Base-by-base conservation (phyloP, 2,113 vertebrate genomes). In the Heterotilapia buettikoferi region DNA sequence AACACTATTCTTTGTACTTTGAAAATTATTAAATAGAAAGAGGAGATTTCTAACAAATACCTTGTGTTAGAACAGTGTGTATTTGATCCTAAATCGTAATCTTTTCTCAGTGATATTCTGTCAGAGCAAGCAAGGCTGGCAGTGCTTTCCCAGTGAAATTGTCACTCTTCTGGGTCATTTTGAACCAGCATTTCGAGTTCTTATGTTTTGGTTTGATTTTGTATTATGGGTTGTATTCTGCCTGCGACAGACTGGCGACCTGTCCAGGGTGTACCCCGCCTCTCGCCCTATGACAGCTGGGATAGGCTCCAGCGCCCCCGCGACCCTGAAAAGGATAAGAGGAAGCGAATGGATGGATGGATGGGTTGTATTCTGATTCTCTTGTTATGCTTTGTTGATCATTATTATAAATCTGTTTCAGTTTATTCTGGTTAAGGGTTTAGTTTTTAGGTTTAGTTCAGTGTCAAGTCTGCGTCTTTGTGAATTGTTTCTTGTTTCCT, bases 11-110 rank as follows among this genome's bases (percentile, higher is more conserved):
- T 71, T 71, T 71, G 2, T 73, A 26, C 14, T 73, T 26, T 76
- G 1, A 24, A 68, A 73, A 26, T 11, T 47, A 6, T 45, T 47
- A 78, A 50, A 31, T 31, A 29, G 16, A 50, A 78, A 50, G 24
- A 29, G 3, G 40, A 73, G 24, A 76, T 19, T 19, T 50, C 40
- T 31, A 5, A 26, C 21, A 10, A 18, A 40, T 1, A 21, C 6
- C 11, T 45, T 50, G 6, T 31, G 43, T 50, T 0, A 29, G 9
- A 18, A 76, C 1, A 76, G 43, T 16, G 24, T 47, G 43, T 78
- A 73, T 73, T 73, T 73, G 0, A 9, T 9, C 0, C 66, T 73
- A 50, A 50, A n/a, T 29, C 0, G 0, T 76, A 16, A 47, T 76
- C 4, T 47, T 76, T 76, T 47, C 40, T 76, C 24, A 47, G 40